phyloP scores from a whole-genome alignment of 2,888 invertebrate species.

The Agonopterix arenella region DNA sequence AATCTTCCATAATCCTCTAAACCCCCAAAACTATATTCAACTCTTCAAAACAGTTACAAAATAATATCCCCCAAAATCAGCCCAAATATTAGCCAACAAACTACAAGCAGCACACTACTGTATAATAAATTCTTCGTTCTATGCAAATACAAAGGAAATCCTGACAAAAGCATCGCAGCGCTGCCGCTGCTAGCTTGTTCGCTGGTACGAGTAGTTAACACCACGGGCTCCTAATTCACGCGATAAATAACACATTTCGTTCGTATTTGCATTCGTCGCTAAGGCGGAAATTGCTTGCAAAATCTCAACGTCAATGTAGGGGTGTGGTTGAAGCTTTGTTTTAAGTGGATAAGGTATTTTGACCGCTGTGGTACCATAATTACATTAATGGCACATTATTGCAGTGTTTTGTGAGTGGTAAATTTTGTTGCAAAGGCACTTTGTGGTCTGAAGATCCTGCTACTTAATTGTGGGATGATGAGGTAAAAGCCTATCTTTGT shows the following conservation, averaged over 20 bases:
- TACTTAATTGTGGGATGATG: too few relatives aligned
- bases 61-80: too few relatives aligned
- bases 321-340: slow-evolving; percentile 11
- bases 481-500: too few relatives aligned
- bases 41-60: too few relatives aligned
- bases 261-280: slow-evolving; percentile 65
- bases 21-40: too few relatives aligned
- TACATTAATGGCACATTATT: background rate
- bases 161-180: slow-evolving; percentile 9
- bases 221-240: slow-evolving; percentile 44
- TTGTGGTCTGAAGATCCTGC: too few relatives aligned
- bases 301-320: slow-evolving; percentile 48
- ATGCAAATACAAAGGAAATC: slow-evolving; percentile 25
- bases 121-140: slow-evolving; percentile 17
- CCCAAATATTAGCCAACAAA: too few relatives aligned
- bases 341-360: slow-evolving; percentile 5
- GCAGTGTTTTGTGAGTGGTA: background rate
- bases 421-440: background rate
- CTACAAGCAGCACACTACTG: too few relatives aligned
- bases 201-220: slow-evolving; percentile 29
- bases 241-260: slow-evolving; percentile 69
- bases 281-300: slow-evolving; percentile 66
- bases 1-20: too few relatives aligned
- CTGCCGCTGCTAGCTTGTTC: background rate
- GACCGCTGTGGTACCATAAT: background rate